Percentiles rank a stretch among this genome's conserved stretches.
Conservation (phyloP, 2,888 invertebrate species). For the Eupithecia centaureata region DNA sequence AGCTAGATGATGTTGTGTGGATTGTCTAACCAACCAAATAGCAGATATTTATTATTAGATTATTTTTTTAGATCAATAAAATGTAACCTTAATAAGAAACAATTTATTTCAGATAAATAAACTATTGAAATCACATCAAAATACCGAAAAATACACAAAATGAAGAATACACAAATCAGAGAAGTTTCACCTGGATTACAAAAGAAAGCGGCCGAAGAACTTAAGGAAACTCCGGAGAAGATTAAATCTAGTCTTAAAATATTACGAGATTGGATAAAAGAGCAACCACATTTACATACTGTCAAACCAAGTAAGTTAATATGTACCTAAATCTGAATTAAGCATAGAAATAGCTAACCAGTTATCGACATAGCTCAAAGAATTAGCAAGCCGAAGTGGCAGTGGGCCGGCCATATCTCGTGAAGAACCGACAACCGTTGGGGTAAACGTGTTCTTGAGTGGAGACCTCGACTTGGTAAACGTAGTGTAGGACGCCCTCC, state of each 20-base stretch:
- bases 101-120: not conserved
- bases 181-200: slow-evolving; percentile 64
- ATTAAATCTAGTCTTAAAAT: slow-evolving; percentile 64
- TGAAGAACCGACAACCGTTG: too few relatives aligned
- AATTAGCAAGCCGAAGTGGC: too few relatives aligned
- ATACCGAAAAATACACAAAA: slow-evolving; percentile 38
- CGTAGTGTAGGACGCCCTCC: too few relatives aligned
- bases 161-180: slow-evolving; percentile 64
- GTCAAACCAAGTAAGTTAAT: slow-evolving; percentile 68
- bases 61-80: too few relatives aligned
- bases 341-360: too few relatives aligned
- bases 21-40: not conserved
- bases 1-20: too few relatives aligned
- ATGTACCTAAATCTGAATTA: too few relatives aligned
- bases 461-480: too few relatives aligned
- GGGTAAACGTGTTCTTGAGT: too few relatives aligned
- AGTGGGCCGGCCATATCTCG: too few relatives aligned
- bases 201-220: slow-evolving; percentile 72
- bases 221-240: slow-evolving; percentile 74
- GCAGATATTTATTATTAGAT: not conserved
- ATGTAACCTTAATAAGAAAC: not conserved
- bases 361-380: too few relatives aligned
- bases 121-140: not conserved
- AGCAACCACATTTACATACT: slow-evolving; percentile 76
- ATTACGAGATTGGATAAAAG: slow-evolving; percentile 76